Percentiles rank a stretch among this genome's conserved stretches.
Evolutionary conservation across 2,888 invertebrate genomes (phyloP).

Genomic region (Sicus ferrugineus): DNA sequence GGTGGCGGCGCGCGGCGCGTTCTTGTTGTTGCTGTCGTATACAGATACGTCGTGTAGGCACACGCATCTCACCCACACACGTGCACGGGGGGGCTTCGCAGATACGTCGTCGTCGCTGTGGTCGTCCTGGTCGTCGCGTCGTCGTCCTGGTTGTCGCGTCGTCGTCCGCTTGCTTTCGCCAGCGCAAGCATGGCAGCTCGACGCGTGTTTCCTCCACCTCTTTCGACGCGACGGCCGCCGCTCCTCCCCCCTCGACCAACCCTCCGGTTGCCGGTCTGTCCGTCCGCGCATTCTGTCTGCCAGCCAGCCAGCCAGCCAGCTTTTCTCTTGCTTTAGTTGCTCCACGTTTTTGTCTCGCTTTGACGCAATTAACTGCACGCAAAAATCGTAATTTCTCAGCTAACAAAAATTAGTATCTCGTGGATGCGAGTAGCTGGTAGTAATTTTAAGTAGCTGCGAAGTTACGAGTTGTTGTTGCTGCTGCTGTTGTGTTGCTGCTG

Average conservation of each 20-base stretch:
- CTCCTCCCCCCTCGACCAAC: background rate
- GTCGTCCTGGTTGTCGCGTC: background rate
- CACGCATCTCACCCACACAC: background rate
- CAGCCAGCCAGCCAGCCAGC: background rate
- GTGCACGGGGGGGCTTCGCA: too few species aligned
- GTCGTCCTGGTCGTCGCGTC: too few species aligned
- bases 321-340: slow-evolving; percentile 1
- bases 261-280: background rate
- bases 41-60: slow-evolving; percentile 17
- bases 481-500: background rate
- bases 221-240: background rate
- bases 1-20: background rate
- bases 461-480: background rate
- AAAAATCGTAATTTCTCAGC: slow-evolving; percentile 20
- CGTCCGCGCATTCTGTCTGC: background rate
- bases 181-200: slow-evolving; percentile 30
- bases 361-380: slow-evolving; percentile 12
- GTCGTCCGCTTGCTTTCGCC: background rate
- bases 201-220: background rate
- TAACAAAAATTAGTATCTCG: slow-evolving; percentile 4
- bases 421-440: slow-evolving; percentile 17
- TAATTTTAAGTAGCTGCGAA: slow-evolving; percentile 21
- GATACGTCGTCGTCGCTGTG: too few species aligned
- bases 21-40: background rate
- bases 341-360: slow-evolving; percentile 2